A percentile compares a stretch with the other conserved stretches of the same genome.
Evolutionary conservation across 2,797 vertebrate species (phyloP).

Genomic region (Gymnoscopelus microlampas): DNA sequence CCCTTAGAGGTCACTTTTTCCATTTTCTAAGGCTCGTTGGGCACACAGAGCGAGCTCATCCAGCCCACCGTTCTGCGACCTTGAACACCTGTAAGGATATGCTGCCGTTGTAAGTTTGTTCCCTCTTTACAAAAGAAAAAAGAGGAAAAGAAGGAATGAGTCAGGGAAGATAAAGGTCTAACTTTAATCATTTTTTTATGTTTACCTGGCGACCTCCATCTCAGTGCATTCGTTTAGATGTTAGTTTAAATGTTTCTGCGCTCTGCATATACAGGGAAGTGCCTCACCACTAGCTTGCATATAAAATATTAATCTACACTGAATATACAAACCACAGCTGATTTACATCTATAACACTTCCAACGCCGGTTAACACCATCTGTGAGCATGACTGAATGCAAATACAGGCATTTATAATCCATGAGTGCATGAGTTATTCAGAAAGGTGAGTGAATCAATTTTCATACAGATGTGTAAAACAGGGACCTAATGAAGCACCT

Average conservation of each 20-base stretch:
- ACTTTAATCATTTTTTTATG: not conserved
- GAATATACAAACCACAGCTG: constrained; percentile 41
- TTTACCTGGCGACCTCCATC: constrained; percentile 1
- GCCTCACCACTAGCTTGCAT: not conserved
- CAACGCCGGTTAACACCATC: constrained; percentile 19
- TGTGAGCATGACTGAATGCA: constrained; percentile 41
- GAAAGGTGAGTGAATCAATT: constrained; percentile 36
- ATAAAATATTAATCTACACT: constrained; percentile 58
- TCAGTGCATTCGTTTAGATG: not conserved
- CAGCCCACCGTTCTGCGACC: constrained; percentile 59
- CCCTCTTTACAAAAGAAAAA: constrained; percentile 17
- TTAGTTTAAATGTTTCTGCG: constrained; percentile 24
- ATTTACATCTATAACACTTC: constrained; percentile 22
- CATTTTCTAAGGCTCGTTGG: constrained; percentile 64
- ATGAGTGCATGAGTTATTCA: constrained; percentile 31
- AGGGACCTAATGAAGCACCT: constrained; percentile 40
- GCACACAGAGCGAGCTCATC: constrained; percentile 46
- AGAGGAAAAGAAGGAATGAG: constrained; percentile 4
- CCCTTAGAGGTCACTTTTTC: constrained; percentile 57
- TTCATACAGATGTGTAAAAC: constrained; percentile 57
- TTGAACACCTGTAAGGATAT: constrained; percentile 54
- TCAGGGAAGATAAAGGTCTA: not conserved
- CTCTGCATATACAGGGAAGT: no score
- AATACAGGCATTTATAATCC: constrained; percentile 52
- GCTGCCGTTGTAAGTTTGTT: constrained; percentile 36